Conservation (phyloP, 2,888 invertebrate species). For the Aspidiotus rigidus region DNA sequence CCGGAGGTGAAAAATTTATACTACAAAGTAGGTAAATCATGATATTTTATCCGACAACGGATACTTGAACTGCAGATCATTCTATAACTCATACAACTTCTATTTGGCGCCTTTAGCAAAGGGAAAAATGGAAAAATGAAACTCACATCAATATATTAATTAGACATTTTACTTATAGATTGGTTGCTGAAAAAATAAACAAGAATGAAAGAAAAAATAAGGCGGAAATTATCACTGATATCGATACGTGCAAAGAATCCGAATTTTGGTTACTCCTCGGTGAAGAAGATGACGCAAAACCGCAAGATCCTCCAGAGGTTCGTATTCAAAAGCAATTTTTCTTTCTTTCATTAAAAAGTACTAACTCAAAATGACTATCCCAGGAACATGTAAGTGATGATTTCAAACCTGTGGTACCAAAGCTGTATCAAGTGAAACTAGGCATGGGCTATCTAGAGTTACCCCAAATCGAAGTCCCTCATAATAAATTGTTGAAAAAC, state of each 20-base stretch:
- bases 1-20: too few species aligned
- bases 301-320: constrained; percentile 46
- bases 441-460: constrained; percentile 98
- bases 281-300: constrained; percentile 48
- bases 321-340: constrained; percentile 19
- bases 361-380: constrained; percentile 28
- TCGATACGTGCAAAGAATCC: constrained; percentile 68
- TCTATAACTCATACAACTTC: too few species aligned
- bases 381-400: constrained; percentile 64
- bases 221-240: constrained; percentile 76
- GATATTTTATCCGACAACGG: too few species aligned
- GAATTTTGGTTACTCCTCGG: constrained; percentile 77
- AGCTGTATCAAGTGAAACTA: constrained; percentile 86
- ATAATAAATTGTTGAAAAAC: constrained; percentile 63
- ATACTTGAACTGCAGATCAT: too few species aligned
- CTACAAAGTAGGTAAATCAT: too few species aligned
- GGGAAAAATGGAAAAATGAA: background rate
- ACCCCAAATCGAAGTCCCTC: constrained; percentile 78
- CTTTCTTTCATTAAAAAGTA: background rate
- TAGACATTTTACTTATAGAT: constrained; percentile 43
- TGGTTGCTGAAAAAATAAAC: constrained; percentile 96
- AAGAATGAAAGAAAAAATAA: constrained; percentile 95
- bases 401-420: constrained; percentile 57
- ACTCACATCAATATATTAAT: background rate
- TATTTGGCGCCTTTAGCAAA: too few species aligned